Evolutionary conservation across 1,140 invertebrate species (phyloP), one percentile per base, ranked within the genome.

Genomic region (Orchesella cincta): DNA sequence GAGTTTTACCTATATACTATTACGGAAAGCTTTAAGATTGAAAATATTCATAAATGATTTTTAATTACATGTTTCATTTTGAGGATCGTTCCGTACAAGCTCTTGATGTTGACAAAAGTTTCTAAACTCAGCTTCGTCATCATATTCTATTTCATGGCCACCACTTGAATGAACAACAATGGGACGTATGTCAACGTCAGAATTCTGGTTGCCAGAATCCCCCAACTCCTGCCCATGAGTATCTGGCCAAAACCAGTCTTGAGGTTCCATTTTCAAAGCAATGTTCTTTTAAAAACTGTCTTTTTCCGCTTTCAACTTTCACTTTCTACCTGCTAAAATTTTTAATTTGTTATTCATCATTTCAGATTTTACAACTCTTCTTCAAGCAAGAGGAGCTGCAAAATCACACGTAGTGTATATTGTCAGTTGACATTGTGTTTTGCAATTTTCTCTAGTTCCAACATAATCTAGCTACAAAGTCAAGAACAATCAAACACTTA

Each of bases 41-140:
- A 12, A 57, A 57, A 20, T 46, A 46, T 12, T 46, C 39, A 8
- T 46, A 46, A 46, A 46, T 46, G 39, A 12, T 12, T 20, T 8
- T 46, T 62, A 12, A 62, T 73, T 28, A 73, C 71, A 34, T 73
- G 71, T 46, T n/a, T 51, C 39, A 46, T 73, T 73, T 23, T 51
- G 23, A 8, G 71, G 39, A 73, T 73, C 23, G 20, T 46, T 20
- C 8, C 71, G 71, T n/a, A 73, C 23, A 1, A 73, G 36, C 26
- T 73, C 71, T 39, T 51, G 36, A 5, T 26, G 2, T 46, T 73
- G 2, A 73, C 71, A 73, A 73, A 73, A 73, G 8, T 36, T n/a
- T 3, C 71, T 34, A 73, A 31, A 73, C 36, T 73, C 71, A 8
- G 39, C 34, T 3, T 3, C 71, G 29, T 73, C 71, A 23, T 73